Evolutionary conservation across 2,113 vertebrate species (phyloP).

Genomic region (Taurulus bubalis): DNA sequence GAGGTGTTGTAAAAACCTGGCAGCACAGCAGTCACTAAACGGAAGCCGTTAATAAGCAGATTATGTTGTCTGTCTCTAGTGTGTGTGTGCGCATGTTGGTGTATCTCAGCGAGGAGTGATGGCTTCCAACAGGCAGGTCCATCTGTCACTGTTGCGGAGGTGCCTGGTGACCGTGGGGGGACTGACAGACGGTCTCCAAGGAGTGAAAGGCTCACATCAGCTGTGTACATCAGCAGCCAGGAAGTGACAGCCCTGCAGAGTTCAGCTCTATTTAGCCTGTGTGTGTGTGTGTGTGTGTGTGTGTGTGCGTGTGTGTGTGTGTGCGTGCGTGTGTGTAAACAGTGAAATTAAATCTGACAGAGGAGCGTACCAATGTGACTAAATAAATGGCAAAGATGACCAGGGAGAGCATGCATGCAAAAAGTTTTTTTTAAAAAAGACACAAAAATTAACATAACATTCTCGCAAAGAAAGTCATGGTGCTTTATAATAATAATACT

Average conservation of each 20-base stretch:
- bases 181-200: slow-evolving; percentile 74
- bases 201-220: slow-evolving; percentile 44
- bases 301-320: not conserved
- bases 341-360: slow-evolving; percentile 25
- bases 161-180: slow-evolving; percentile 65
- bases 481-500: not conserved
- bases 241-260: slow-evolving; percentile 41
- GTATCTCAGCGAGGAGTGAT: slow-evolving; percentile 71
- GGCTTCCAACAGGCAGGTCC: slow-evolving; percentile 83
- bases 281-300: not conserved
- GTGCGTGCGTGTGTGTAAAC: not conserved
- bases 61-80: slow-evolving; percentile 78
- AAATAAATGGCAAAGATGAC: slow-evolving; percentile 5
- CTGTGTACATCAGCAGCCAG: slow-evolving; percentile 37
- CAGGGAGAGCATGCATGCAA: not conserved
- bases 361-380: not conserved
- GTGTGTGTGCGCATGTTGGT: slow-evolving; percentile 23
- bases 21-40: slow-evolving; percentile 79
- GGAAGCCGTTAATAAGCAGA: slow-evolving; percentile 85
- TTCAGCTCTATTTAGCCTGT: slow-evolving; percentile 35
- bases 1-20: slow-evolving; percentile 65
- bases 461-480: not conserved
- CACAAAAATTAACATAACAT: not conserved
- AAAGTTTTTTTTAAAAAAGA: not conserved
- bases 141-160: slow-evolving; percentile 84